Percentiles rank a stretch among this genome's conserved stretches.
Evolutionary conservation across 2,797 vertebrate genomes (phyloP).

Genomic region (Heterohyrax brucei): DNA sequence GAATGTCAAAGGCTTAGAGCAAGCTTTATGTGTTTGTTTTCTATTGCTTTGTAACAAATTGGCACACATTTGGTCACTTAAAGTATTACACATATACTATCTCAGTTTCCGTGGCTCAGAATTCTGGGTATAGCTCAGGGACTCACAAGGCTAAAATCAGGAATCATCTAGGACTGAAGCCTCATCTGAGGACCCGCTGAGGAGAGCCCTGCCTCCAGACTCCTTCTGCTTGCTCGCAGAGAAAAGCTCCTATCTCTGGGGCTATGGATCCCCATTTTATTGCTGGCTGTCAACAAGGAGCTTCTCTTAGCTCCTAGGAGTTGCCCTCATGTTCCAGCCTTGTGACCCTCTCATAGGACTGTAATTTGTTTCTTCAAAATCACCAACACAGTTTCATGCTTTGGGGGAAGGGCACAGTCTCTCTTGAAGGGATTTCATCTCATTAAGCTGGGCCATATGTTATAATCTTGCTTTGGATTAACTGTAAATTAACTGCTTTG

Average conservation of each 20-base stretch:
- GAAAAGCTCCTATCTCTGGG: neutral
- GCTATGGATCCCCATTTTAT: neutral
- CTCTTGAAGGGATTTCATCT: neutral
- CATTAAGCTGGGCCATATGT: neutral
- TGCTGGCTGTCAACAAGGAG: neutral
- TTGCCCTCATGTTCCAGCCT: neutral
- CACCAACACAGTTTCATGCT: neutral
- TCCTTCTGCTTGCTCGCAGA: neutral
- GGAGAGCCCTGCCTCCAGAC: neutral
- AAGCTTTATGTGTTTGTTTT: neutral
- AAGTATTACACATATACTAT: neutral
- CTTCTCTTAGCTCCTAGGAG: neutral
- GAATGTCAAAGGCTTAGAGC: neutral
- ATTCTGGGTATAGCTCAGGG: neutral
- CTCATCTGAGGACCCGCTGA: neutral
- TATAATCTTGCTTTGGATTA: neutral
- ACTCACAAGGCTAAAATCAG: neutral
- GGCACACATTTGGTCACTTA: neutral
- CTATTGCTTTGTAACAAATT: neutral
- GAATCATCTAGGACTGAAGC: neutral
- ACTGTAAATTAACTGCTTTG: neutral
- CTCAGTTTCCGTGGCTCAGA: neutral
- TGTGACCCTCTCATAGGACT: neutral
- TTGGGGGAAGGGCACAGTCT: neutral
- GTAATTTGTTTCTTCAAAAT: neutral